Conservation (phyloP, 2,888 invertebrate species). For the Drosophila prostipennis region DNA sequence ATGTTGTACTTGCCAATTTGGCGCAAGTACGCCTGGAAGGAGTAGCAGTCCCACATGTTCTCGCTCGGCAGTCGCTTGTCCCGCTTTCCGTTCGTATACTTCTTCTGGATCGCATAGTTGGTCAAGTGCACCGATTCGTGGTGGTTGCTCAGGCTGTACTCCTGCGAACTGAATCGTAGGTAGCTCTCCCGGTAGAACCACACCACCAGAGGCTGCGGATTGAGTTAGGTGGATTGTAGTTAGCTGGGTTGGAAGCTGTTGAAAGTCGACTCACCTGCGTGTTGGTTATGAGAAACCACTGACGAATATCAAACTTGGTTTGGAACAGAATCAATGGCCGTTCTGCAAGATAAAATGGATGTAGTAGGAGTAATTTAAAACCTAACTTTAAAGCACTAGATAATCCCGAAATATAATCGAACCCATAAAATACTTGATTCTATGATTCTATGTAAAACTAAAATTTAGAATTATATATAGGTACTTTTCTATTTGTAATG, state of each 20-base stretch:
- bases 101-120: conserved; percentile 96
- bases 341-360: conserved; percentile 86
- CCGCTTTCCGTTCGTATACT: conserved; percentile 90
- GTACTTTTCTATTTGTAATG: no score
- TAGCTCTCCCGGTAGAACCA: conserved; percentile 98
- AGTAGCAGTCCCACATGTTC: conserved; percentile 97
- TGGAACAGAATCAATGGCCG: conserved; percentile 94
- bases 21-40: conserved; percentile 87
- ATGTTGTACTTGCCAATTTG: conserved; percentile 89
- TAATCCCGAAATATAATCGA: no score
- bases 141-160: conserved; percentile 93
- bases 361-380: no score
- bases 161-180: conserved; percentile 95
- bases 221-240: conserved; percentile 69
- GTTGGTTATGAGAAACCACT: conserved; percentile 97
- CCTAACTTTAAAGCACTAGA: no score
- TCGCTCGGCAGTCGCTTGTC: conserved; percentile 92
- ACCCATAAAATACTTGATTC: no score
- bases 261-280: conserved; percentile 83
- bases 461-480: no score
- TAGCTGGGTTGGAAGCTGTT: not conserved
- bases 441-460: no score
- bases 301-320: conserved; percentile 97
- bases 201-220: conserved; percentile 90
- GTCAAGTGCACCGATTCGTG: conserved; percentile 97